phyloP scores from a whole-genome alignment of 2,888 invertebrate genomes.

The Leucophenga maculata region DNA sequence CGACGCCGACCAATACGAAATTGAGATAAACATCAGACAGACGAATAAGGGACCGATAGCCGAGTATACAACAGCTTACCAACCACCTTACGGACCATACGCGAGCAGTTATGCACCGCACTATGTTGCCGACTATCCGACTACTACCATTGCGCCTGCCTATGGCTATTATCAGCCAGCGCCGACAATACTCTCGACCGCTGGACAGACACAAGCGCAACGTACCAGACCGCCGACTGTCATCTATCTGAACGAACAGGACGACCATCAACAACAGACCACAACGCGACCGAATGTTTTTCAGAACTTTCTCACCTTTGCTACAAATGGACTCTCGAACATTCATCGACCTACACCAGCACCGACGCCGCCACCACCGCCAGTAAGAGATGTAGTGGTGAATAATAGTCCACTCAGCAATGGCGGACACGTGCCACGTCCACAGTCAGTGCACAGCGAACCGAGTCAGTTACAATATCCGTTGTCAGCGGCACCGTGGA shows the following conservation, averaged over 20 bases:
- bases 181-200: constrained; percentile 32
- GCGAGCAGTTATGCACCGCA: constrained; percentile 54
- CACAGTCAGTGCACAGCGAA: constrained; percentile 22
- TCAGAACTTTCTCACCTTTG: constrained; percentile 64
- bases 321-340: constrained; percentile 52
- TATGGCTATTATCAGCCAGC: constrained; percentile 48
- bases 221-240: constrained; percentile 70
- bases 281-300: constrained; percentile 62
- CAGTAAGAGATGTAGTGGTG: constrained; percentile 36
- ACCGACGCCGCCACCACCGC: constrained; percentile 41
- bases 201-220: constrained; percentile 37
- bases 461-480: constrained; percentile 37
- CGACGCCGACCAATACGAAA: constrained; percentile 69
- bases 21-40: constrained; percentile 71
- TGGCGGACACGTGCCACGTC: constrained; percentile 39
- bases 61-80: constrained; percentile 56
- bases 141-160: constrained; percentile 38
- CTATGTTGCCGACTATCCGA: constrained; percentile 46
- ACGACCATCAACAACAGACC: constrained; percentile 54
- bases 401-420: constrained; percentile 51
- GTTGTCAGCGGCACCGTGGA: constrained; percentile 39
- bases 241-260: constrained; percentile 67
- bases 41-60: constrained; percentile 57
- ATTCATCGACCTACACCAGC: constrained; percentile 36
- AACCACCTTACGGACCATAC: constrained; percentile 54